Evolutionary conservation across 1,140 invertebrate genomes (phyloP), one percentile per base, ranked within the genome.

Genomic region (Pseudomyrmex sp.): DNA sequence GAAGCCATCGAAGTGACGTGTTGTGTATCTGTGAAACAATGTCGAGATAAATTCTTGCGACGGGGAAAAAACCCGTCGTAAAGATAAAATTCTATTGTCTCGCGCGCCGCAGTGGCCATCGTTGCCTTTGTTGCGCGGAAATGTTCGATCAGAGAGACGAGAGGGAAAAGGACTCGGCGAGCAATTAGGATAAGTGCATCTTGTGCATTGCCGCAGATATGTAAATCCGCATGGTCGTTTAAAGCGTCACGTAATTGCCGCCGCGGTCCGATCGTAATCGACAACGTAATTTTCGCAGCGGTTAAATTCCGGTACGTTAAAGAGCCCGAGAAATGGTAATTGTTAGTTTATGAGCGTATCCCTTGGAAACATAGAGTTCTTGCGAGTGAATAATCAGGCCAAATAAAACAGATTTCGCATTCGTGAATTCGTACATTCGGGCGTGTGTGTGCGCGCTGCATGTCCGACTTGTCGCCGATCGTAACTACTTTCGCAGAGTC

Each of bases 211-310:
- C 26, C 48, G 12, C n/a, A 52, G 59, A 65, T 65, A 52, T 76
- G 59, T 76, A 56, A 65, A 76, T 63, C 15, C 10, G 12, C 15
- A 48, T 8, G 46, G 20, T 18, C 59, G 23, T 18, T 65, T 65
- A 76, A 76, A 76, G 59, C 46, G 46, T 4, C 10, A 54, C n/a
- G 56, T 73, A 73, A 73, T 76, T 23, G 73, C 65, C 59, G 46
- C 44, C 15, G 70, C 59, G 20, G 44, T 75, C 58, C 46, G 73
- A 65, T 23, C 48, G 13, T 63, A 76, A 63, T 76, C 23, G 23
- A 52, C 59, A 23, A 65, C 46, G 63, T 46, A 18, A 26, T 76
- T 65, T 50, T 15, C 73, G 10, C 73, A 50, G 56, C 44, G 18
- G 18, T 73, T 8, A 35, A 2, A 73, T 59, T 10, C 13, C 44